A percentile compares a stretch with the other conserved stretches of the same genome.
Evolutionary conservation across 2,888 invertebrate species (phyloP).

Genomic region (Metacarcinus magister): DNA sequence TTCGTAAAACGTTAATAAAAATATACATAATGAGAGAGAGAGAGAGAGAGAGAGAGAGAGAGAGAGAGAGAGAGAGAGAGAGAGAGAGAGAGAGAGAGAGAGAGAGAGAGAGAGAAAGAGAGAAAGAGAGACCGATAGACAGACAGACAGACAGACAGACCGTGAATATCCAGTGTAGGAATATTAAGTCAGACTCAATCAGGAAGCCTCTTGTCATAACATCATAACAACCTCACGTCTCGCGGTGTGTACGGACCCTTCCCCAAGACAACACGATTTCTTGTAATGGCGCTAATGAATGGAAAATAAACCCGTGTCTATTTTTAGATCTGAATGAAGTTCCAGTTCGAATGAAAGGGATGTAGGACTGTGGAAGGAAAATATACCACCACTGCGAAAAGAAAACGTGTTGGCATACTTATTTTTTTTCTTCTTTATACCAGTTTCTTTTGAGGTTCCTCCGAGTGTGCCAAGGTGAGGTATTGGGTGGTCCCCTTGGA

Average conservation of each 20-base stretch:
- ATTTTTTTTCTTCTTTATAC: background rate
- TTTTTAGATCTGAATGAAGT: background rate
- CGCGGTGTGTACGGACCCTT: background rate
- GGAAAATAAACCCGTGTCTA: background rate
- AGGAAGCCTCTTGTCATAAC: background rate
- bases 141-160: background rate
- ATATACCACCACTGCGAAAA: background rate
- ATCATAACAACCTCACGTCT: background rate
- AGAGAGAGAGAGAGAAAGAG: slow-evolving; percentile 10
- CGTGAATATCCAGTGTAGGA: background rate
- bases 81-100: slow-evolving; percentile 18
- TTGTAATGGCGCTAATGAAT: background rate
- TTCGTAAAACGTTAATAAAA: too few relatives aligned
- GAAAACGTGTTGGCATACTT: background rate
- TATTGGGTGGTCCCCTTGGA: background rate
- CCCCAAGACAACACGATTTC: background rate
- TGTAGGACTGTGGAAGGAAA: background rate
- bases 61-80: too few relatives aligned
- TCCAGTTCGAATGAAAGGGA: background rate
- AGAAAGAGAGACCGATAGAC: background rate
- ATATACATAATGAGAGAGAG: too few relatives aligned
- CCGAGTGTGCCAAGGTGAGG: background rate
- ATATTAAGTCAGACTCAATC: background rate
- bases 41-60: too few relatives aligned
- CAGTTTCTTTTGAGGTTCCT: background rate